phyloP scores from a whole-genome alignment of 2,888 invertebrate genomes.

The Agyllia agylla region DNA sequence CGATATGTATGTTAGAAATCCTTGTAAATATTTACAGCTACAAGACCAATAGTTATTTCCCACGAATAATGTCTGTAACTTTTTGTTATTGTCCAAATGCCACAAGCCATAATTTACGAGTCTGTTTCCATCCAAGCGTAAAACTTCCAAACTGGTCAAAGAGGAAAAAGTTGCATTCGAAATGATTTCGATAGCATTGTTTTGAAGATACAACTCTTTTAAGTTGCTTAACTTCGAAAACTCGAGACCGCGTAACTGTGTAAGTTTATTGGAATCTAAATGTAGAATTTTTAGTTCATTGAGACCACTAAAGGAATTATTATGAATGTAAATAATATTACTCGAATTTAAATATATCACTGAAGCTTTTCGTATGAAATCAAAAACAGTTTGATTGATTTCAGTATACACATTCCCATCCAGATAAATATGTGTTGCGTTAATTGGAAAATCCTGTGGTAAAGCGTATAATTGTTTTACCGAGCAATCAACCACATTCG shows the following conservation, averaged over 20 bases:
- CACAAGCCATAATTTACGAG: conserved; percentile 97
- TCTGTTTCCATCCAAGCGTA: conserved; percentile 97
- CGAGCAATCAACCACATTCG: conserved; percentile 98
- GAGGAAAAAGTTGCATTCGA: conserved; percentile 97
- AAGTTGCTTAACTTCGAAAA: conserved; percentile 97
- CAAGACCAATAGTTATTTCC: conserved; percentile 98
- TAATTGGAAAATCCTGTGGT: conserved; percentile 97
- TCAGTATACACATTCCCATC: conserved; percentile 98
- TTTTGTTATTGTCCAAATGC: conserved; percentile 95
- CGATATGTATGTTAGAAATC: conserved; percentile 96
- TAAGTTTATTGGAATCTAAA: conserved; percentile 97
- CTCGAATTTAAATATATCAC: conserved; percentile 97
- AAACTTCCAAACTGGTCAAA: conserved; percentile 95
- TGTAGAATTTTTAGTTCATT: conserved; percentile 96
- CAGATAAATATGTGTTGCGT: conserved; percentile 98
- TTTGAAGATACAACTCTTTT: conserved; percentile 97
- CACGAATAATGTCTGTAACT: conserved; percentile 95
- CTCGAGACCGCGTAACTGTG: conserved; percentile 96
- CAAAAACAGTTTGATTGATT: conserved; percentile 90
- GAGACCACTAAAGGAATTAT: conserved; percentile 97
- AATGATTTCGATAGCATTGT: conserved; percentile 96
- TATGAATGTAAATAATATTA: conserved; percentile 96
- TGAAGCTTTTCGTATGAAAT: conserved; percentile 87
- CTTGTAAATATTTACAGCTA: conserved; percentile 98
- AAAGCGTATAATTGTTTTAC: conserved; percentile 95